phyloP scores from a whole-genome alignment of 2,888 invertebrate genomes.

The Drosophila prolongata region DNA sequence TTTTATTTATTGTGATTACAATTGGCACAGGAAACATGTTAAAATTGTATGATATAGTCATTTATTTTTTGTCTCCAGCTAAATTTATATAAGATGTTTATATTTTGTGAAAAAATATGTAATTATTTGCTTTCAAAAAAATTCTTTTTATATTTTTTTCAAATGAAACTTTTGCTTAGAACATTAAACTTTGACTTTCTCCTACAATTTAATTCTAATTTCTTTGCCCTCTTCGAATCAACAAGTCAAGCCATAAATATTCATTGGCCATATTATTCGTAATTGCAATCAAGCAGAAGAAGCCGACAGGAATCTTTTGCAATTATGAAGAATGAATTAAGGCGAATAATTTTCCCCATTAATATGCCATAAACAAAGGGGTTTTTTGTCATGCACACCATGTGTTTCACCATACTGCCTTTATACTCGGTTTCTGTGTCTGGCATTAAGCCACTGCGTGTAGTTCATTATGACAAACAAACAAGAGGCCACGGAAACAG shows the following conservation, averaged over 20 bases:
- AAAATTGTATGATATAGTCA: too few species aligned
- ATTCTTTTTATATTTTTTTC: neutral
- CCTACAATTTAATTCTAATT: neutral
- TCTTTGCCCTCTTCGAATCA: neutral
- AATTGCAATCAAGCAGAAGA: constrained; percentile 7
- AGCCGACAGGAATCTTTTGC: constrained; percentile 3
- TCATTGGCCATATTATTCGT: constrained; percentile 12
- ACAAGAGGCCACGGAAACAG: constrained; percentile 34
- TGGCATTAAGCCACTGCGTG: constrained; percentile 58
- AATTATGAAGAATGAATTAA: constrained; percentile 25
- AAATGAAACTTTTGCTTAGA: too few species aligned
- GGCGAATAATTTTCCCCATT: constrained; percentile 24
- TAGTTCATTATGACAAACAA: constrained; percentile 69
- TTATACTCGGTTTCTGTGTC: constrained; percentile 41
- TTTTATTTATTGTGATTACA: neutral
- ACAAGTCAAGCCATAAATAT: constrained; percentile 30
- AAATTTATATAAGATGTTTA: too few species aligned
- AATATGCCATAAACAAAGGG: constrained; percentile 34
- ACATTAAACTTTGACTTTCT: neutral
- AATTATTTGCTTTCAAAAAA: too few species aligned
- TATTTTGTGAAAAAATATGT: too few species aligned
- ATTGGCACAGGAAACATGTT: too few species aligned
- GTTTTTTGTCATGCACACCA: constrained; percentile 42
- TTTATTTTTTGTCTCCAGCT: too few species aligned
- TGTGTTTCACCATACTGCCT: constrained; percentile 61